Evolutionary conservation across 2,113 vertebrate species (phyloP).

Genomic region (Loxodonta africana): DNA sequence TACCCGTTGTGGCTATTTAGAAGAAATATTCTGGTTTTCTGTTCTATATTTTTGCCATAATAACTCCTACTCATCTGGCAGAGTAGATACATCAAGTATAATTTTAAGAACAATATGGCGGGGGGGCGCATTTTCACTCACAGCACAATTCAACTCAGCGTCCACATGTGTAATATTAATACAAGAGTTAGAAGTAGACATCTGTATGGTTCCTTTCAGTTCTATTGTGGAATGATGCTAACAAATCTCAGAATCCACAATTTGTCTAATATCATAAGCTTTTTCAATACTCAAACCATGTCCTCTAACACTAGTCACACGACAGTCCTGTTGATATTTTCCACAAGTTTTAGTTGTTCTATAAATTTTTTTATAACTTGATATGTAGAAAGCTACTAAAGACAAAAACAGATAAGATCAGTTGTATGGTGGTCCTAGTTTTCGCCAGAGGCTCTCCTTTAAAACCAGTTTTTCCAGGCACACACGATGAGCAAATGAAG

Average conservation of each 20-base stretch:
- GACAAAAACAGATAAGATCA: background rate
- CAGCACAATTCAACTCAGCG: background rate
- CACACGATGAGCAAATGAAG: background rate
- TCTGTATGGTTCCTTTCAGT: background rate
- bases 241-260: background rate
- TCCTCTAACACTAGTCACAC: background rate
- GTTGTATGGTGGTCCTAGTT: background rate
- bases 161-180: background rate
- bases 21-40: conserved; percentile 65
- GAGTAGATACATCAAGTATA: conserved; percentile 13
- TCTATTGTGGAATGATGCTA: background rate
- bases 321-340: background rate
- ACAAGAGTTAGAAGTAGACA: background rate
- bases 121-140: background rate
- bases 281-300: background rate
- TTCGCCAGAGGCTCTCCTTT: background rate
- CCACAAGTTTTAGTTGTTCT: background rate
- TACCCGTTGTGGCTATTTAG: conserved; percentile 40
- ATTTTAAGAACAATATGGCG: conserved; percentile 44
- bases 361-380: background rate
- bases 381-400: background rate
- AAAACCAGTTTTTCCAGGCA: background rate
- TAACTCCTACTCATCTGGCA: conserved; percentile 51
- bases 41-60: conserved; percentile 21
- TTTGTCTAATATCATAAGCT: background rate